phyloP scores from a whole-genome alignment of 2,113 vertebrate species.

The Pseudorasbora parva region DNA sequence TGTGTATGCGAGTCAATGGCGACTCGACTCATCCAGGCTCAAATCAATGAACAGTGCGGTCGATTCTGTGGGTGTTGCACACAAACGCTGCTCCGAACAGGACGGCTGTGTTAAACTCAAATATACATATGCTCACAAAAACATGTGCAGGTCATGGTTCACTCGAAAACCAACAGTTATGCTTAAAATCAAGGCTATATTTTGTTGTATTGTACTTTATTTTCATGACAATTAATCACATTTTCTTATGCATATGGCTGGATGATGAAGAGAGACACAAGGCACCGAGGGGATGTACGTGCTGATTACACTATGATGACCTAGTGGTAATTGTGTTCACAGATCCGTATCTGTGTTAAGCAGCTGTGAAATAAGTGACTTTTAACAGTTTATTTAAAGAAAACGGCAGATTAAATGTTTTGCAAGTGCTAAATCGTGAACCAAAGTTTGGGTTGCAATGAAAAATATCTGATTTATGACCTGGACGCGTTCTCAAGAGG shows the following conservation, averaged over 20 bases:
- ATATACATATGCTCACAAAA: too few relatives aligned
- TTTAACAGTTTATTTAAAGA: background rate
- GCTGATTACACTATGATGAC: background rate
- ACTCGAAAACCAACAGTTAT: background rate
- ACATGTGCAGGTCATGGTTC: background rate
- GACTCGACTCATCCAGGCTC: background rate
- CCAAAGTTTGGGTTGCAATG: background rate
- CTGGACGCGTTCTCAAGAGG: background rate
- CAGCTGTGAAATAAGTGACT: background rate
- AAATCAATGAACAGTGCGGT: background rate
- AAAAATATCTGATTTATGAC: background rate
- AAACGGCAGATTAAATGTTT: background rate
- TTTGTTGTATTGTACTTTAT: background rate
- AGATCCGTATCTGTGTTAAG: background rate
- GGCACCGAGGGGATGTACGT: background rate
- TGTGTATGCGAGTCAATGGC: too few relatives aligned
- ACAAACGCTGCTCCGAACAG: background rate
- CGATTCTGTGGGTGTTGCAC: slow-evolving; percentile 32
- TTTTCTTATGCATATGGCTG: background rate
- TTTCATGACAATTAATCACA: background rate
- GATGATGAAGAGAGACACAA: background rate
- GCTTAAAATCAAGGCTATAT: background rate
- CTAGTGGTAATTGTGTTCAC: too few relatives aligned
- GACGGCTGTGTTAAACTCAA: background rate
- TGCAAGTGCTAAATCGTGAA: background rate